Conservation (phyloP, 2,888 invertebrate genomes). For the Parnassius glacialis region DNA sequence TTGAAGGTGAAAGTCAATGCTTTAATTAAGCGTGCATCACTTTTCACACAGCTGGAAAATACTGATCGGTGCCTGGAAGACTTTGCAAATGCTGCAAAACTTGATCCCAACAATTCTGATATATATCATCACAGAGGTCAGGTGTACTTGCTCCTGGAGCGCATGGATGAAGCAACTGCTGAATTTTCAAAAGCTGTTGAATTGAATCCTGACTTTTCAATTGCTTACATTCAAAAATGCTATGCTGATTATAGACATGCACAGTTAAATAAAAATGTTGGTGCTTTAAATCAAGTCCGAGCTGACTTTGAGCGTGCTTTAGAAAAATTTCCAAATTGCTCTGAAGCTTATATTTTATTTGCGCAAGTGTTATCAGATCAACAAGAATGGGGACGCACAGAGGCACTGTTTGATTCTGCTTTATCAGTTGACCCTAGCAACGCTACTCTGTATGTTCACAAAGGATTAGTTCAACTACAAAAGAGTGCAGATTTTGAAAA, state of each 20-base stretch:
- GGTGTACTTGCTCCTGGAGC: conserved; percentile 90
- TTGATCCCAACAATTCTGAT: conserved; percentile 91
- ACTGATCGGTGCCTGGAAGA: conserved; percentile 88
- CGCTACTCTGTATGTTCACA: conserved; percentile 92
- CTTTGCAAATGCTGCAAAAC: conserved; percentile 87
- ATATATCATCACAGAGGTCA: conserved; percentile 96
- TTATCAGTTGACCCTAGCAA: conserved; percentile 90
- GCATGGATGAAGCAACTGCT: conserved; percentile 88
- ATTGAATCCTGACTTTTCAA: conserved; percentile 90
- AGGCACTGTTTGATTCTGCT: conserved; percentile 90
- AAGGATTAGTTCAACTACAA: conserved; percentile 90
- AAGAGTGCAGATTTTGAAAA: conserved; percentile 91
- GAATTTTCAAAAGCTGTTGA: conserved; percentile 92
- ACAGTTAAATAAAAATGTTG: conserved; percentile 81
- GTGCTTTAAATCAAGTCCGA: conserved; percentile 83
- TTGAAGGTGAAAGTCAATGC: conserved; percentile 89
- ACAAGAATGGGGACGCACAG: conserved; percentile 90
- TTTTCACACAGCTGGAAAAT: conserved; percentile 89
- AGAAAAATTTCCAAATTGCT: conserved; percentile 89
- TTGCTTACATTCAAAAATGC: conserved; percentile 94
- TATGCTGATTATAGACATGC: conserved; percentile 92
- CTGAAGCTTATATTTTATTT: conserved; percentile 93
- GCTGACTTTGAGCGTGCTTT: conserved; percentile 88
- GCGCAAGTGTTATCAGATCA: conserved; percentile 95
- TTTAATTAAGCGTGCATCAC: conserved; percentile 92